Evolutionary conservation across 2,113 vertebrate species (phyloP).

Genomic region (Podarcis muralis): DNA sequence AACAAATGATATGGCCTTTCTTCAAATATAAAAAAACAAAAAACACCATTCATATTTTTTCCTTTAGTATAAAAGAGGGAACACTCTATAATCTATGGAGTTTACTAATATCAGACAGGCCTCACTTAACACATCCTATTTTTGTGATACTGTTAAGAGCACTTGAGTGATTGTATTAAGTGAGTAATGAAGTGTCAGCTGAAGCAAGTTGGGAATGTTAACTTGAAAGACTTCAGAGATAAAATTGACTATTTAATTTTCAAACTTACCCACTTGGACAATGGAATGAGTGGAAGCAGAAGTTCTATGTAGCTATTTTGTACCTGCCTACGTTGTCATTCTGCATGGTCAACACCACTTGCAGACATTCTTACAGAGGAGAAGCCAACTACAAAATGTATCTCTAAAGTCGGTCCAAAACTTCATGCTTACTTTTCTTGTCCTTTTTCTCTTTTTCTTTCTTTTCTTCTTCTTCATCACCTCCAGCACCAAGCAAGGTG

Average conservation of each 20-base stretch:
- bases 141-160: background rate
- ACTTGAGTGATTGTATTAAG: background rate
- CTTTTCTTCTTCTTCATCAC: constrained; percentile 88
- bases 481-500: constrained; percentile 89
- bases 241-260: background rate
- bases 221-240: background rate
- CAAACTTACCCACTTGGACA: background rate
- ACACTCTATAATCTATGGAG: background rate
- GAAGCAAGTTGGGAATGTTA: background rate
- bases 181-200: background rate
- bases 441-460: constrained; percentile 95
- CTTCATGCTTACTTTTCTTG: constrained; percentile 85
- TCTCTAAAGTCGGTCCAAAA: background rate
- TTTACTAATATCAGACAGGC: background rate
- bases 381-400: background rate
- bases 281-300: background rate
- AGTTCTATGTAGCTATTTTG: background rate
- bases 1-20: background rate
- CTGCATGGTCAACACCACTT: background rate
- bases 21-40: background rate
- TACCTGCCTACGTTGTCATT: background rate
- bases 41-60: background rate
- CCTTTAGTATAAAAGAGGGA: background rate
- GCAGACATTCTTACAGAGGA: background rate
- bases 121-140: background rate